Conservation (phyloP, 2,797 vertebrate genomes). For the Carcharodon carcharias region DNA sequence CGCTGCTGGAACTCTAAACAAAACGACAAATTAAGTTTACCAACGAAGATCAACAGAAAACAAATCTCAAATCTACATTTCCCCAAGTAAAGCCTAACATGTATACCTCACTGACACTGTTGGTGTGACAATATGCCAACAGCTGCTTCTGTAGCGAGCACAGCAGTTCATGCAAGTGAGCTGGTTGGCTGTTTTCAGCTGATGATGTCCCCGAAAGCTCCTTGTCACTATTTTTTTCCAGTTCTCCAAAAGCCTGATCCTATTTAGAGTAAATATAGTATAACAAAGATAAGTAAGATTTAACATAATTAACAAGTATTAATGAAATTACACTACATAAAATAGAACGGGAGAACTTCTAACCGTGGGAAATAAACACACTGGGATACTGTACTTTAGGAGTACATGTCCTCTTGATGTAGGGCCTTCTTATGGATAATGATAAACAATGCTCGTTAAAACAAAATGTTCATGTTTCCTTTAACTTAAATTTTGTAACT, state of each 20-base stretch:
- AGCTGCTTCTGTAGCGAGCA: slow-evolving; percentile 95
- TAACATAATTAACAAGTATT: not conserved
- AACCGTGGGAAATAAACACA: not conserved
- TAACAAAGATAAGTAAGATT: not conserved
- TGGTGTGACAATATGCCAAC: slow-evolving; percentile 90
- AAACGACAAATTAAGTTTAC: not conserved
- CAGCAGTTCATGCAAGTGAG: slow-evolving; percentile 90
- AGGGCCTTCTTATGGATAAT: not conserved
- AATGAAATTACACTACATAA: not conserved
- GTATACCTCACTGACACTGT: slow-evolving; percentile 78
- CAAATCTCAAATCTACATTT: not conserved
- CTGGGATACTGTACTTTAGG: not conserved
- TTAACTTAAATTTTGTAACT: not conserved
- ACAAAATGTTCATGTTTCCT: not conserved
- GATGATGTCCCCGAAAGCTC: slow-evolving; percentile 79
- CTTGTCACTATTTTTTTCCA: slow-evolving; percentile 98
- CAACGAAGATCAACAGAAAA: not conserved
- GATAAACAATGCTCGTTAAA: not conserved
- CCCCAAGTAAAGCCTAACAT: not conserved
- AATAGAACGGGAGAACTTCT: not conserved
- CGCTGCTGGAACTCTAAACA: slow-evolving; percentile 84
- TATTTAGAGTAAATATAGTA: slow-evolving; percentile 47
- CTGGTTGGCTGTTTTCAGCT: slow-evolving; percentile 91
- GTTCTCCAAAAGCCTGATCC: slow-evolving; percentile 94
- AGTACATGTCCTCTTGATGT: not conserved